These are phyloP conservation scores for Hydractinia symbiolongicarpus DNA, from an alignment of 30 jellyfish, hydroid and myxozoan species.

Conservation along the genomic window DNA sequence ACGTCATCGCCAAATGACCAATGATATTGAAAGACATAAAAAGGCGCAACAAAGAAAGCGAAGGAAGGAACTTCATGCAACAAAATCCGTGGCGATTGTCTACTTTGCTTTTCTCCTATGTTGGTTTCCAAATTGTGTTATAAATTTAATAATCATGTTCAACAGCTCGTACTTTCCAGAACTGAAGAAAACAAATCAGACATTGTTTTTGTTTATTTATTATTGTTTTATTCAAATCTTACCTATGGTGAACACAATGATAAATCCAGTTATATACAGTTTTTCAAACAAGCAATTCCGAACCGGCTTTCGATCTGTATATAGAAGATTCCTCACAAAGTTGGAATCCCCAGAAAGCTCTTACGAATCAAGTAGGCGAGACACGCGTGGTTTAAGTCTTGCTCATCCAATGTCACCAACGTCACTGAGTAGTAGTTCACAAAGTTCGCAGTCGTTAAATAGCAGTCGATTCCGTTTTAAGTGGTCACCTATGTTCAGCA, in stretches of 20 bases:
- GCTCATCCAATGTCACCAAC: too few species aligned
- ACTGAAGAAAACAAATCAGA: constrained; percentile 30
- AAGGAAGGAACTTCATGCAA: constrained; percentile 71
- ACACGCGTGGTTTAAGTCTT: too few species aligned
- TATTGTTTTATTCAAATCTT: constrained; percentile 65
- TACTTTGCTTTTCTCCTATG: constrained; percentile 77
- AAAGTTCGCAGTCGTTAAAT: too few species aligned
- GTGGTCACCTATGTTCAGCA: too few species aligned
- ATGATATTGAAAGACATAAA: constrained; percentile 9
- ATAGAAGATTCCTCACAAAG: constrained; percentile 10
- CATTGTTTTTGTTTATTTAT: constrained; percentile 44
- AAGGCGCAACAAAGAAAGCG: constrained; percentile 42
- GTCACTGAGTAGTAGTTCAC: too few species aligned
- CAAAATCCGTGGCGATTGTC: constrained; percentile 89
- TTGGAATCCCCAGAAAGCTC: too few species aligned
- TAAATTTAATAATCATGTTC: constrained; percentile 43
- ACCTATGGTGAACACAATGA: constrained; percentile 67
- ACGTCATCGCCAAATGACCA: background rate
- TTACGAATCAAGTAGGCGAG: too few species aligned
- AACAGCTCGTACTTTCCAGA: constrained; percentile 22
- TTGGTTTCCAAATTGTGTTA: constrained; percentile 75
- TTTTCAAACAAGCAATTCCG: constrained; percentile 79
- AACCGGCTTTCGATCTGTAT: constrained; percentile 29
- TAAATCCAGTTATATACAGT: constrained; percentile 80
- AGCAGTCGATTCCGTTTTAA: too few species aligned